Conservation (phyloP, 2,888 invertebrate genomes). For the Drosophila dives region DNA sequence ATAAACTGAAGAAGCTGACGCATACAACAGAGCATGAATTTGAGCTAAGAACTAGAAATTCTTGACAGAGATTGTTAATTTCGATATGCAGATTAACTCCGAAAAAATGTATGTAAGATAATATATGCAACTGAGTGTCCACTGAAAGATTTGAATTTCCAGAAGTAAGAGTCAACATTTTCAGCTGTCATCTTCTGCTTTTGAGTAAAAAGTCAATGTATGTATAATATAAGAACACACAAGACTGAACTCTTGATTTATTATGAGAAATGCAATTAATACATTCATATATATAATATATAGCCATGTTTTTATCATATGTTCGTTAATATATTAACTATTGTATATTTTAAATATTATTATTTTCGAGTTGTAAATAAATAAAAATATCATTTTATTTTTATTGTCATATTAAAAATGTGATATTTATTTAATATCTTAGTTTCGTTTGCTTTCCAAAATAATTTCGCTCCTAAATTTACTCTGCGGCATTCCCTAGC, state of each 20-base stretch:
- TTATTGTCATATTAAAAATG: background rate
- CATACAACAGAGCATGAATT: slow-evolving; percentile 17
- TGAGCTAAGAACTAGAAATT: background rate
- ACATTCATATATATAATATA: background rate
- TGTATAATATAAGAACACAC: background rate
- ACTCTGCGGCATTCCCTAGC: no score
- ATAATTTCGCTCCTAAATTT: background rate
- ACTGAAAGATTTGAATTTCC: background rate
- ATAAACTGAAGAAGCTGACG: slow-evolving; percentile 19
- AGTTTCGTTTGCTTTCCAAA: background rate
- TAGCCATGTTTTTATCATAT: no score
- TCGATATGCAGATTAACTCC: slow-evolving; percentile 15
- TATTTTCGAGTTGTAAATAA: background rate
- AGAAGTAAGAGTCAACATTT: background rate
- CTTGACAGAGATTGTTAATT: background rate
- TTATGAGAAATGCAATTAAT: background rate
- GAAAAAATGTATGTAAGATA: background rate
- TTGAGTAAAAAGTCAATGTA: background rate
- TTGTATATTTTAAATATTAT: background rate
- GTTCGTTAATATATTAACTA: background rate
- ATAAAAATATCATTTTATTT: background rate
- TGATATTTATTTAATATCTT: background rate
- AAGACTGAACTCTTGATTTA: background rate
- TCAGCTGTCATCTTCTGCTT: background rate
- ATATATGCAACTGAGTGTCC: background rate